Base-by-base conservation (phyloP, 2,797 vertebrate genomes). In the Dryobates pubescens region DNA sequence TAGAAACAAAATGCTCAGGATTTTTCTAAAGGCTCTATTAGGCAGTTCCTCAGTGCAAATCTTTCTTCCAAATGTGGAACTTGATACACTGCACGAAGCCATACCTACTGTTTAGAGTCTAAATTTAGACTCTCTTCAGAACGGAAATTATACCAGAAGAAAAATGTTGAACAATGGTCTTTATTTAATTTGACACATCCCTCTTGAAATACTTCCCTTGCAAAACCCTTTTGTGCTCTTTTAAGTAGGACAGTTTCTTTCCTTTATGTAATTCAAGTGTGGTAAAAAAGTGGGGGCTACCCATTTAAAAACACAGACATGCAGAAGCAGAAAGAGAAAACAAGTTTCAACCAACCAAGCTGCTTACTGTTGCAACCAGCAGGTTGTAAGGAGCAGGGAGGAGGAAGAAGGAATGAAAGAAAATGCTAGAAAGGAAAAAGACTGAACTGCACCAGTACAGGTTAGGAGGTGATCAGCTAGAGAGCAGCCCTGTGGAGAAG, bases 41-140 rank as follows among this genome's bases (percentile, higher is more conserved):
- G n/a, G 56, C 65, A 74, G 26, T 32, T 88, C 54, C 26, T 82
- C 67, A 74, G 12, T 4, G 3, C 30, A 78, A 83, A 87, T 49
- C 38, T 81, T 93, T 92, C 34, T 63, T 54, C 88, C 32, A 82
- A 49, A 63, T 38, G 47, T 41, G 64, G 95, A 63, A 77, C 54
- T 73, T 38, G 38, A 71, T 84, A 82, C 62, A 65, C 82, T n/a
- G 30, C 13, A 68, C 59, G 49, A 91, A 95, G 74, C 45, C 61
- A 73, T 73, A 75, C 45, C 22, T 78, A 30, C 61, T 49, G 57
- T 84, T 73, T 41, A 73, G 30, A 68, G 81, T 71, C 79, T 96
- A 94, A 95, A 96, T 95, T 95, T 96, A 95, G 89, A 88, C 23
- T 94, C 73, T 76, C 56, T 92, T 82, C 79, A 84, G 73, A 76